A percentile compares a stretch with the other conserved stretches of the same genome.
Conservation (phyloP, 1,140 invertebrate species). For the Lasaia peninsularis region DNA sequence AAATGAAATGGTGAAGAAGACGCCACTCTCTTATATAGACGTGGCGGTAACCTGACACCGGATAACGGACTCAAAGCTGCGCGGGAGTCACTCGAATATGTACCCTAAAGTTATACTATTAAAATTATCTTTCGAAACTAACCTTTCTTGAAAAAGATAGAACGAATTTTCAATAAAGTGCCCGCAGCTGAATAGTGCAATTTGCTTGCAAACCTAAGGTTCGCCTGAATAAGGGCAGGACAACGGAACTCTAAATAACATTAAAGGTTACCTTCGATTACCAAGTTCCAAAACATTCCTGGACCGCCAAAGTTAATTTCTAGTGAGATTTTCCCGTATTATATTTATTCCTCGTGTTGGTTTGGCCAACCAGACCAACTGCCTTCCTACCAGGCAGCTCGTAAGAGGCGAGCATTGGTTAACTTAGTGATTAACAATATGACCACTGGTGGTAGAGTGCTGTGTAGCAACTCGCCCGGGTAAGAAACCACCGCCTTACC, state of each 20-base stretch:
- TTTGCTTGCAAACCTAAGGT: constrained; percentile 51
- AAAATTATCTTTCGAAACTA: constrained; percentile 19
- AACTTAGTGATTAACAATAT: too few relatives aligned
- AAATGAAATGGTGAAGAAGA: constrained; percentile 76
- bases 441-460: too few relatives aligned
- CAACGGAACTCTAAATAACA: constrained; percentile 51
- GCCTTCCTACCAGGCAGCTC: too few relatives aligned
- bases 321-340: neutral
- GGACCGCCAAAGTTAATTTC: neutral
- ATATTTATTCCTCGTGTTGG: too few relatives aligned
- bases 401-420: too few relatives aligned
- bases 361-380: too few relatives aligned
- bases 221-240: constrained; percentile 43
- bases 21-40: constrained; percentile 73
- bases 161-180: constrained; percentile 74
- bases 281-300: neutral
- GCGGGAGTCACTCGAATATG: constrained; percentile 36
- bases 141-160: constrained; percentile 53
- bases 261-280: constrained; percentile 24
- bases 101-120: constrained; percentile 26
- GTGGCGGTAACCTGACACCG: constrained; percentile 74
- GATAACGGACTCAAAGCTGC: constrained; percentile 65
- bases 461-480: too few relatives aligned
- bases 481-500: too few relatives aligned
- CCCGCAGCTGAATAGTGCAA: constrained; percentile 63